Percentiles rank a stretch among this genome's conserved stretches.
Evolutionary conservation across 2,888 invertebrate species (phyloP).

Genomic region (Lepidocyrtoides sp.): DNA sequence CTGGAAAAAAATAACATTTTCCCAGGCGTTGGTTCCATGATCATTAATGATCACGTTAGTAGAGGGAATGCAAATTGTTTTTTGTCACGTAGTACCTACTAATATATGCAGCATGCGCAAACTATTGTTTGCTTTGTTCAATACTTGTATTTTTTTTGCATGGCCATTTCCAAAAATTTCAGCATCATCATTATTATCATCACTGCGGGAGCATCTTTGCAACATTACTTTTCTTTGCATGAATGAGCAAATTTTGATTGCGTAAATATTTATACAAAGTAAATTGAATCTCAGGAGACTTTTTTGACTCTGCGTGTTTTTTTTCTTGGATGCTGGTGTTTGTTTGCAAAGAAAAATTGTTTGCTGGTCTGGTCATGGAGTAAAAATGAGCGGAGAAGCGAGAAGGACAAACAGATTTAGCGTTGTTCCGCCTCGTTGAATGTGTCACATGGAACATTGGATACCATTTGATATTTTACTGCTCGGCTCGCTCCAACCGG

Average conservation of each 20-base stretch:
- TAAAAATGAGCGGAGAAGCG: conserved; percentile 11
- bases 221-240: conserved; percentile 13
- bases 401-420: conserved; percentile 47
- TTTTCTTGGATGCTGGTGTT: not conserved
- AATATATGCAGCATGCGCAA: no score
- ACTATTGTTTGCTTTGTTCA: no score
- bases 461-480: conserved; percentile 68
- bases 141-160: conserved; percentile 20
- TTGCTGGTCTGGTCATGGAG: conserved; percentile 24
- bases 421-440: conserved; percentile 76
- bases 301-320: conserved; percentile 6
- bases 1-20: conserved; percentile 48
- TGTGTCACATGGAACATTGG: conserved; percentile 78
- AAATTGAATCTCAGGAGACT: conserved; percentile 48
- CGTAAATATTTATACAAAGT: conserved; percentile 19
- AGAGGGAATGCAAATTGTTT: not conserved
- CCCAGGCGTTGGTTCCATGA: conserved; percentile 41
- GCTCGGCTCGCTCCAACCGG: conserved; percentile 45
- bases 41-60: not conserved
- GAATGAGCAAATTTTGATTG: conserved; percentile 49
- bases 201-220: conserved; percentile 5
- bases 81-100: no score
- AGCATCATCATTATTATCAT: not conserved
- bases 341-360: conserved; percentile 7
- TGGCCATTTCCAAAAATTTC: not conserved